Evolutionary conservation across 2,888 invertebrate genomes (phyloP).

Genomic region (Xylocampa areola): DNA sequence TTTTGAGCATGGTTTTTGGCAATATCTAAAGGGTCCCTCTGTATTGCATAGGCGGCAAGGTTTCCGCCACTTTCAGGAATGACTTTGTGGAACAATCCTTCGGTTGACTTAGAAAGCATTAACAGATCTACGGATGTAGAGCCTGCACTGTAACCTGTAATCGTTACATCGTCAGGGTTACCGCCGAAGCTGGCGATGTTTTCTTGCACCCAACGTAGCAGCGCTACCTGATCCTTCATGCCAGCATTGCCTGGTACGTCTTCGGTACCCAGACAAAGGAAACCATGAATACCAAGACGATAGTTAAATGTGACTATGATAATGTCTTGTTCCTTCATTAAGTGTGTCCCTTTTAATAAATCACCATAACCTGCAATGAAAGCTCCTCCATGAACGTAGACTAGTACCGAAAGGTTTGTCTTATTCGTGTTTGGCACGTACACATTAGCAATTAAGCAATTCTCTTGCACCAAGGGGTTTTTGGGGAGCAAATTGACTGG

Average conservation of each 20-base stretch:
- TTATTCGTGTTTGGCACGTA: conserved; percentile 70
- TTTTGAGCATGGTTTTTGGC: conserved; percentile 62
- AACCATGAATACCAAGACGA: conserved; percentile 63
- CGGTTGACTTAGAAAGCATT: conserved; percentile 60
- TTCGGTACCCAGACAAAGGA: conserved; percentile 64
- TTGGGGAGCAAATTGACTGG: background rate
- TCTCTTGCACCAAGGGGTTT: conserved; percentile 55
- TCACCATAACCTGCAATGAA: conserved; percentile 60
- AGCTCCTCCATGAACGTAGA: conserved; percentile 65
- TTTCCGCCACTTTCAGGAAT: conserved; percentile 68
- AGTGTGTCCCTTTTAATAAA: conserved; percentile 30
- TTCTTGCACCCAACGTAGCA: conserved; percentile 66
- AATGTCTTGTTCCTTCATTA: conserved; percentile 55
- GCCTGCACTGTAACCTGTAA: conserved; percentile 67
- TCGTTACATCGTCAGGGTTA: conserved; percentile 68
- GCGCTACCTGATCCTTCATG: conserved; percentile 69
- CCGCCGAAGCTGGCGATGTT: conserved; percentile 70
- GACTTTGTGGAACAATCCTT: conserved; percentile 66
- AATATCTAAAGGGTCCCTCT: conserved; percentile 65
- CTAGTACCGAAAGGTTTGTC: conserved; percentile 60
- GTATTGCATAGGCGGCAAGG: conserved; percentile 55
- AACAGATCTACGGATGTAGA: conserved; percentile 62
- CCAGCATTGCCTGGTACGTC: conserved; percentile 69
- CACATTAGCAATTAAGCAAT: conserved; percentile 73
- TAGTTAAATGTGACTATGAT: conserved; percentile 69